These are phyloP conservation scores for Punctoribates punctum DNA, from an alignment of 2,888 invertebrate genomes.

Conservation along the genomic window DNA sequence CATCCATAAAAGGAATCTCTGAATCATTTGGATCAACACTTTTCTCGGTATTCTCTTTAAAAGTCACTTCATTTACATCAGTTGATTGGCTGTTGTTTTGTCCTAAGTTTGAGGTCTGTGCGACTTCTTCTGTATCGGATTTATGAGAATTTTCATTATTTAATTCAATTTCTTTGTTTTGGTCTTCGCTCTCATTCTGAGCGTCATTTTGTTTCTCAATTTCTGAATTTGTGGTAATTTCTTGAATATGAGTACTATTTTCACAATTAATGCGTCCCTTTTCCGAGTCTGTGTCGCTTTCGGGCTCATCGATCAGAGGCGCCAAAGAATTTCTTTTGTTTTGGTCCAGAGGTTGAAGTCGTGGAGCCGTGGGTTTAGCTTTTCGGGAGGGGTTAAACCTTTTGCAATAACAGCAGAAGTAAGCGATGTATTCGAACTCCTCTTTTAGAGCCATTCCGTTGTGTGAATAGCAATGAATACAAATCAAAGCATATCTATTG, in stretches of 20 bases:
- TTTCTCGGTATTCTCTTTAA: not conserved
- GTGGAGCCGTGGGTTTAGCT: constrained; percentile 62
- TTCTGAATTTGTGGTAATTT: not conserved
- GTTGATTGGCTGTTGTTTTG: too few relatives aligned
- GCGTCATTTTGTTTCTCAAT: not conserved
- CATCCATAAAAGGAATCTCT: constrained; percentile 32
- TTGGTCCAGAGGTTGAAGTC: constrained; percentile 41
- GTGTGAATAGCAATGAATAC: constrained; percentile 80
- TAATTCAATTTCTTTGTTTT: not conserved
- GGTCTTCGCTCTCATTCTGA: not conserved
- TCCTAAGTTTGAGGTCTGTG: too few relatives aligned
- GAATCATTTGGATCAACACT: not conserved
- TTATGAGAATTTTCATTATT: too few relatives aligned
- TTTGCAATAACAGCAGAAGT: constrained; percentile 85
- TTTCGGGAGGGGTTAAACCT: constrained; percentile 82
- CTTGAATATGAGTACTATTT: constrained; percentile 5
- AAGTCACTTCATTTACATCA: not conserved
- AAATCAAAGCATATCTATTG: constrained; percentile 91
- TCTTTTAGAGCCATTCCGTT: constrained; percentile 81
- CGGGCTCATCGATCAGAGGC: constrained; percentile 41
- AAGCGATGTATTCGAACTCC: constrained; percentile 71
- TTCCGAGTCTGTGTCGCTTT: constrained; percentile 39
- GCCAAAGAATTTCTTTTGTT: constrained; percentile 9
- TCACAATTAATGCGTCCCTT: not conserved
- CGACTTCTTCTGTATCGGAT: too few relatives aligned